phyloP scores from a whole-genome alignment of 2,113 vertebrate species.

The Clupea harengus region DNA sequence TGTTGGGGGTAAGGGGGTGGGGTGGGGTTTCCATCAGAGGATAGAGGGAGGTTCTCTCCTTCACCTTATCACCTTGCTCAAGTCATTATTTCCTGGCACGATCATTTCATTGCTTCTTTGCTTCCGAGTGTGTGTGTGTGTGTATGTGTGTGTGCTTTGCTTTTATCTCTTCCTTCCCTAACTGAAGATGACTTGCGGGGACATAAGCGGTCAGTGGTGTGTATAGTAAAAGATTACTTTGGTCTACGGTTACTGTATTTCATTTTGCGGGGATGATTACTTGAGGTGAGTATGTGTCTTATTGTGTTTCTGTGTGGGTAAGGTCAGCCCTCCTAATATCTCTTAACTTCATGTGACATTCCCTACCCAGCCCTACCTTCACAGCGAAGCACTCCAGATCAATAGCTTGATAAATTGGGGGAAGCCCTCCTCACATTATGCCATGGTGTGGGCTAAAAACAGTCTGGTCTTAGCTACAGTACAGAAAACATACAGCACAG shows the following conservation, averaged over 20 bases:
- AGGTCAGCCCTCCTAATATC: neutral
- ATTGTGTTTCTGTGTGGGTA: neutral
- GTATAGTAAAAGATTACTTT: neutral
- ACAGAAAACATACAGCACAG: neutral
- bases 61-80: slow-evolving; percentile 3
- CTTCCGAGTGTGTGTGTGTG: neutral
- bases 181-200: neutral
- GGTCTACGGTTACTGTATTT: neutral
- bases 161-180: neutral
- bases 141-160: neutral
- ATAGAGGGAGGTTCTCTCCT: slow-evolving; percentile 4
- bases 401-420: neutral
- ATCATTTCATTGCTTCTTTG: neutral
- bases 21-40: neutral
- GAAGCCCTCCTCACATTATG: neutral
- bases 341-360: neutral
- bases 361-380: neutral
- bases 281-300: neutral
- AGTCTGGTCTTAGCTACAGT: neutral
- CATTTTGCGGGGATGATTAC: neutral
- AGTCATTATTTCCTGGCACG: neutral
- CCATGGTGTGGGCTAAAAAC: neutral
- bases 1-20: neutral
- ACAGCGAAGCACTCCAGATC: neutral
- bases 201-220: neutral